Evolutionary conservation across 1,140 invertebrate genomes (phyloP).

Genomic region (Zaprionus ghesquierei): DNA sequence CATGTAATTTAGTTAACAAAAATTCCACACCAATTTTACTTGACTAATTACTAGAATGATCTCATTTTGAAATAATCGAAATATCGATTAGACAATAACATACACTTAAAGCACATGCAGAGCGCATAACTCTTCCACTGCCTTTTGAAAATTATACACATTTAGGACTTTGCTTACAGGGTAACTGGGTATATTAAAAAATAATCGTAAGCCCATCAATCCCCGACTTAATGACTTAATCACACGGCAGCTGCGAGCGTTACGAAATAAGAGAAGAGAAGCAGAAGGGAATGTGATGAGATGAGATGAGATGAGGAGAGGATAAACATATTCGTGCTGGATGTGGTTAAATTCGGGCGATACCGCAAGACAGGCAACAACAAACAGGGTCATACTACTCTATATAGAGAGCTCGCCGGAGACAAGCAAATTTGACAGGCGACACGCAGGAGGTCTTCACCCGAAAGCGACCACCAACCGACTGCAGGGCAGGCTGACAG

Average conservation of each 20-base stretch:
- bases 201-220: constrained; percentile 3
- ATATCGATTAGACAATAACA: neutral
- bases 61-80: neutral
- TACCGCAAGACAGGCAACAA: neutral
- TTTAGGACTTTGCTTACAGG: neutral
- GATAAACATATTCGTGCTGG: neutral
- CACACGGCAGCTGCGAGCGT: constrained; percentile 21
- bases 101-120: neutral
- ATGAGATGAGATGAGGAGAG: neutral
- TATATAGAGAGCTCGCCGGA: constrained; percentile 4
- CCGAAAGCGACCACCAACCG: constrained; percentile 14
- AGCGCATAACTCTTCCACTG: neutral
- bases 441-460: constrained; percentile 40
- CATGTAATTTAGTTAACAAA: too few relatives aligned
- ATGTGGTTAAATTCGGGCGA: neutral
- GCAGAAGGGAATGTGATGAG: neutral
- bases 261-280: neutral
- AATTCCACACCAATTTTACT: neutral
- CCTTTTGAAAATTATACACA: neutral
- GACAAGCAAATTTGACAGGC: constrained; percentile 45
- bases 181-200: constrained; percentile 1
- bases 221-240: constrained; percentile 33
- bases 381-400: neutral
- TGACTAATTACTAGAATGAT: neutral
- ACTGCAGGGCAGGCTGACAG: neutral